Evolutionary conservation across 2,888 invertebrate species (phyloP).

Genomic region (Hyposoter dolosus): DNA sequence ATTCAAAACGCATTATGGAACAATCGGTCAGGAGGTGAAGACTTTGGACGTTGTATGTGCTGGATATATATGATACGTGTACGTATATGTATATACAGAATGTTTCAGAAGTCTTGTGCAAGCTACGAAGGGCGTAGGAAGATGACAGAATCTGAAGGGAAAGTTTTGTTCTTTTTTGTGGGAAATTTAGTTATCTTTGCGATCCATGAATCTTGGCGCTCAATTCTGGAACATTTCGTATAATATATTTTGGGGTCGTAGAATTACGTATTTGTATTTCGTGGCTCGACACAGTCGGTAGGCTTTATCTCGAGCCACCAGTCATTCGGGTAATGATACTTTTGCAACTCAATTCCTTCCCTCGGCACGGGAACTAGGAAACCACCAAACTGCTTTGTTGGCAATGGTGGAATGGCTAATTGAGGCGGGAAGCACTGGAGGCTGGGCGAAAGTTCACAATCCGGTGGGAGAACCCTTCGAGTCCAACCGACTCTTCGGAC

Average conservation of each 20-base stretch:
- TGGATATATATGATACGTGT: constrained; percentile 1
- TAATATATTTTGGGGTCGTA: neutral
- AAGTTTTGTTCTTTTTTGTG: neutral
- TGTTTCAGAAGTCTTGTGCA: neutral
- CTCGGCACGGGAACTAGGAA: constrained; percentile 86
- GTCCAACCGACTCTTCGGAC: constrained; percentile 86
- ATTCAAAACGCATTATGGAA: constrained; percentile 39
- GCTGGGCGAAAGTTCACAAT: constrained; percentile 85
- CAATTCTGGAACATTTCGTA: neutral
- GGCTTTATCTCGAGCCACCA: constrained; percentile 86
- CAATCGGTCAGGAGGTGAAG: constrained; percentile 28
- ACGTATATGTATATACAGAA: constrained; percentile 3
- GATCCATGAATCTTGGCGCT: neutral
- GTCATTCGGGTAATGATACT: constrained; percentile 87
- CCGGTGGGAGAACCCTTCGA: constrained; percentile 85
- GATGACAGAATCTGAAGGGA: neutral
- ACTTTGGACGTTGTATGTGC: constrained; percentile 14
- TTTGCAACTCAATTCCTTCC: constrained; percentile 87
- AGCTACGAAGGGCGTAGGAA: neutral
- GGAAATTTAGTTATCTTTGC: neutral
- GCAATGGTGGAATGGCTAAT: constrained; percentile 85
- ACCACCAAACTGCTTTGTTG: constrained; percentile 85
- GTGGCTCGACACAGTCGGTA: constrained; percentile 82
- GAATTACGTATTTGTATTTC: constrained; percentile 74
- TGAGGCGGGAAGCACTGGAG: constrained; percentile 86